Percentiles rank a stretch among this genome's conserved stretches.
Evolutionary conservation across 2,888 invertebrate genomes (phyloP).

Genomic region (Drosophila paranaensis): DNA sequence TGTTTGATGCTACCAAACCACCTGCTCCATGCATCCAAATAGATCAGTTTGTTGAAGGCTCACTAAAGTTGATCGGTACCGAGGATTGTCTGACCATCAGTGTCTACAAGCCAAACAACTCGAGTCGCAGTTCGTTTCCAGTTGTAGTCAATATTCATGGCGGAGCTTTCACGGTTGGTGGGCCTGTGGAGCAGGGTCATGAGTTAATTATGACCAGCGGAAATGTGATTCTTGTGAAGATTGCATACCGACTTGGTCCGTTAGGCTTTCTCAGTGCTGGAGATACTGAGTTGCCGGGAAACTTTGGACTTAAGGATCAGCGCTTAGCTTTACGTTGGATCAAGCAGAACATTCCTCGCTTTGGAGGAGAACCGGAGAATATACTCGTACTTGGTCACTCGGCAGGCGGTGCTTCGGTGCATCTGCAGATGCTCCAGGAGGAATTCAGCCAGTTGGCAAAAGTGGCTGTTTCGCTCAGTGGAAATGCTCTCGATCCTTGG

Average conservation of each 20-base stretch:
- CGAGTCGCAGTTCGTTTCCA: constrained; percentile 83
- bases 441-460: constrained; percentile 55
- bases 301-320: constrained; percentile 58
- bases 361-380: constrained; percentile 85
- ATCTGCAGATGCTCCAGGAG: constrained; percentile 89
- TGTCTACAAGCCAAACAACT: constrained; percentile 86
- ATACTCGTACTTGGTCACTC: constrained; percentile 90
- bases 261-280: constrained; percentile 91
- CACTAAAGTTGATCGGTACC: constrained; percentile 85
- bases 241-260: constrained; percentile 90
- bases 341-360: constrained; percentile 83
- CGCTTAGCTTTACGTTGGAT: constrained; percentile 56
- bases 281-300: constrained; percentile 87
- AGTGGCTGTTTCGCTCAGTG: constrained; percentile 87
- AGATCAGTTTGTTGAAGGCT: constrained; percentile 83
- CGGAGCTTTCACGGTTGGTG: constrained; percentile 90
- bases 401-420: constrained; percentile 91
- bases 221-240: constrained; percentile 88
- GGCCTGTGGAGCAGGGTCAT: constrained; percentile 85
- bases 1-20: constrained; percentile 86
- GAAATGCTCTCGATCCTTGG: constrained; percentile 88
- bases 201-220: constrained; percentile 87
- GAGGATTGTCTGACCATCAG: constrained; percentile 90
- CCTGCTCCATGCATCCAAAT: constrained; percentile 88
- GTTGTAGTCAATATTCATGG: constrained; percentile 89